phyloP scores from a whole-genome alignment of 2,113 vertebrate genomes.

The Phyllostomus discolor region DNA sequence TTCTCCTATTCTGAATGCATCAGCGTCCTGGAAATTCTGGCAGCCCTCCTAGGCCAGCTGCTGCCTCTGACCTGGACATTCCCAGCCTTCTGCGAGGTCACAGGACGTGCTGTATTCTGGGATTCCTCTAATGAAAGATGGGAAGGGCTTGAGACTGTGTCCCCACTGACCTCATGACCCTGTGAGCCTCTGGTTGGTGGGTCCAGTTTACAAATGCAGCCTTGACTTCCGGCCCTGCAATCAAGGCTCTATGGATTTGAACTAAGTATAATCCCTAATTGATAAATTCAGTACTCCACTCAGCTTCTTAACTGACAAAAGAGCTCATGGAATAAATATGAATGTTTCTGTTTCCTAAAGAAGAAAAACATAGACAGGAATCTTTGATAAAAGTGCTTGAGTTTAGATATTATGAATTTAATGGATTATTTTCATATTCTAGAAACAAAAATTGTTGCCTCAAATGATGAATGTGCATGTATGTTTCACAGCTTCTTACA shows the following conservation, averaged over 20 bases:
- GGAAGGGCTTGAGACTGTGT: slow-evolving; percentile 41
- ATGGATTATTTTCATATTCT: background rate
- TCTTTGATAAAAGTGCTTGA: background rate
- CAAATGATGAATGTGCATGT: background rate
- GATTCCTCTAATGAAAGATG: slow-evolving; percentile 58
- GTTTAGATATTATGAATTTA: background rate
- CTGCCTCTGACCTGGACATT: slow-evolving; percentile 71
- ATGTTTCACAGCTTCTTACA: background rate
- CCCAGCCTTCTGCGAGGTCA: slow-evolving; percentile 63
- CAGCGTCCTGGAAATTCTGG: slow-evolving; percentile 69
- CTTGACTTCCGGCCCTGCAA: background rate
- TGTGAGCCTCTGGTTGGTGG: background rate
- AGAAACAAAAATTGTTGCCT: background rate
- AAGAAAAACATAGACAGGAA: background rate
- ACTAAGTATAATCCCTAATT: background rate
- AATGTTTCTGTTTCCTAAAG: background rate
- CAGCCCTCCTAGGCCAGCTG: slow-evolving; percentile 71
- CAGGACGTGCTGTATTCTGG: slow-evolving; percentile 66
- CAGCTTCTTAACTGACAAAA: background rate
- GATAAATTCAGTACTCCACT: background rate
- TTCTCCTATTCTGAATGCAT: slow-evolving; percentile 69
- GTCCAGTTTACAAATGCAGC: background rate
- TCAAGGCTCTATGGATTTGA: background rate
- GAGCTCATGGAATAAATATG: background rate
- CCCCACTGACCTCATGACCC: background rate